Evolutionary conservation across 2,888 invertebrate species (phyloP), one percentile per base, ranked within the genome.

Genomic region (Lasioglossum vierecki): DNA sequence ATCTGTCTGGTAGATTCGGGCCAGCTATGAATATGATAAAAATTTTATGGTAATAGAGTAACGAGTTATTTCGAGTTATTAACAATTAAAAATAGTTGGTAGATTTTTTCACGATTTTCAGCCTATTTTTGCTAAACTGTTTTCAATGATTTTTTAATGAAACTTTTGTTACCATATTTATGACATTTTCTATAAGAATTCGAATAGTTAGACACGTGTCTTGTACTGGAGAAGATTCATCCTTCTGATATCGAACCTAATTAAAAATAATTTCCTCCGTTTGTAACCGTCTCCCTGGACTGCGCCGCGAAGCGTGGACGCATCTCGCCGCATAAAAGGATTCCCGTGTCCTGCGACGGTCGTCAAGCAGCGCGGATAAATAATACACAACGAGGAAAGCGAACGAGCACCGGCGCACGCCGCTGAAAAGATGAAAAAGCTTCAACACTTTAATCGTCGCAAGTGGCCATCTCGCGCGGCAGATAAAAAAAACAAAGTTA

Each of bases 391-490:
- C 66, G 30, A 18, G 30, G 35, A 18, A 15, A 35, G 60, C 30
- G 35, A 30, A 35, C 18, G 66, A 30, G 66, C 66, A 8, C 11
- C n/a, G 13, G 15, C 15, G 30, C 35, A 13, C 30, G 30, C 6
- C 30, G 35, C 5, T 66, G 30, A 66, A 66, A 66, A 66, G 66
- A 66, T 66, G 66, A 66, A 35, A 66, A 66, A 66, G 66, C 66
- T 30, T 66, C 18, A 53, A 39, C 22, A 46, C 53, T 53, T 49
- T 49, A 53, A 53, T 74, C 39, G 66, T 66, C n/a, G 35, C n/a
- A 35, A 35, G 22, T 66, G 66, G 66, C 66, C 18, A 66, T 66
- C 30, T 30, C 30, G 30, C 30, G 66, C 18, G 1, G 60, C 18
- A 35, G 66, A 53, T 6, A 22, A 49, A 22, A 18, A 30, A 63